Percentiles rank a stretch among this genome's conserved stretches.
These are phyloP conservation scores for Leucoraja ocellata DNA, from an alignment of 2,797 vertebrate genomes.

Conservation along the genomic window DNA sequence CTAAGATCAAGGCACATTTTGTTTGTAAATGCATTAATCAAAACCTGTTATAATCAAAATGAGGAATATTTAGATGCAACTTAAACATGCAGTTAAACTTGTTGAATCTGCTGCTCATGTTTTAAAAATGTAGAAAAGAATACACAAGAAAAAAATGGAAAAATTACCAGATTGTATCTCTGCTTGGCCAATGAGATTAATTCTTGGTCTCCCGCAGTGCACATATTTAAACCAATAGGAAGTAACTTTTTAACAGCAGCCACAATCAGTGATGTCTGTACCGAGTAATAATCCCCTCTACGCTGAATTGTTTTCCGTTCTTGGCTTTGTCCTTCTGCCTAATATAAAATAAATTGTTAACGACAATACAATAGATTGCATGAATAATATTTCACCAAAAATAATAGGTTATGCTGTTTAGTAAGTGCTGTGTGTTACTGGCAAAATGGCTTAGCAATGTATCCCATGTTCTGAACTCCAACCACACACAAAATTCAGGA, in stretches of 20 bases:
- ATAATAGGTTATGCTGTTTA: background rate
- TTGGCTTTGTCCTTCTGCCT: constrained; percentile 96
- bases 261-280: constrained; percentile 95
- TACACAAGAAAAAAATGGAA: background rate
- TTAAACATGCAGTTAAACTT: background rate
- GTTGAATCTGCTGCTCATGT: background rate
- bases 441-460: background rate
- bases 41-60: background rate
- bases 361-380: background rate
- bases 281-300: constrained; percentile 89
- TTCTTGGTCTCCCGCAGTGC: constrained; percentile 94
- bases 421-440: background rate
- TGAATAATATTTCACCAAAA: background rate
- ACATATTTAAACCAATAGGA: constrained; percentile 98
- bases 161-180: constrained; percentile 80
- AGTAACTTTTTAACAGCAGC: constrained; percentile 97
- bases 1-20: background rate
- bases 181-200: constrained; percentile 87
- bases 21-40: background rate
- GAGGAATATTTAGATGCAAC: background rate
- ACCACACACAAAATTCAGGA: background rate
- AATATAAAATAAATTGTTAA: constrained; percentile 42
- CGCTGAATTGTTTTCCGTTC: constrained; percentile 91
- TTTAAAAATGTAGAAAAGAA: background rate
- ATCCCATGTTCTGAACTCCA: background rate